A percentile compares a stretch with the other conserved stretches of the same genome.
Evolutionary conservation across 2,797 vertebrate genomes (phyloP).

Genomic region (Malacoctenus gilli): DNA sequence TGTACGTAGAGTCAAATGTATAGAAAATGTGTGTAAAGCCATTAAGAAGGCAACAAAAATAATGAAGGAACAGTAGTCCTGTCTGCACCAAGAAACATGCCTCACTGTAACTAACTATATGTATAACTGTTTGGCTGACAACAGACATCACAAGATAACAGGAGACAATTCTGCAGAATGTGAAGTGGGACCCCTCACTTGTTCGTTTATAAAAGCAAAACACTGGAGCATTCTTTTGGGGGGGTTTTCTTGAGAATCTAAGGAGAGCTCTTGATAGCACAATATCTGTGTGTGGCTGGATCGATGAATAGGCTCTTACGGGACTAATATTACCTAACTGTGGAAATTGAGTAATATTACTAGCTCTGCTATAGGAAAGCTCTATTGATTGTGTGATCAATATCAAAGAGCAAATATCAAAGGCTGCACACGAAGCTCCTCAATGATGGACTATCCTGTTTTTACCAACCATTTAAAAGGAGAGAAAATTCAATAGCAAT

Average conservation of each 20-base stretch:
- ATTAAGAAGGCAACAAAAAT: too few relatives aligned
- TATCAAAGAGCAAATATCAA: conserved; percentile 73
- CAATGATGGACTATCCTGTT: conserved; percentile 59
- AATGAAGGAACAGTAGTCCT: too few relatives aligned
- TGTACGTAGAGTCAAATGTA: too few relatives aligned
- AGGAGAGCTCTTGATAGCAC: conserved; percentile 27
- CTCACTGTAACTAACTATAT: too few relatives aligned
- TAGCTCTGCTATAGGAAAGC: conserved; percentile 65
- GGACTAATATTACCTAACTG: conserved; percentile 77
- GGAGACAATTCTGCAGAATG: too few relatives aligned
- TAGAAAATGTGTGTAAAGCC: too few relatives aligned
- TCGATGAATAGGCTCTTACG: conserved; percentile 72
- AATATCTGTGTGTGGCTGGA: conserved; percentile 50
- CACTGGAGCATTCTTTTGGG: conserved; percentile 1
- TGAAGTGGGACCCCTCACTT: too few relatives aligned
- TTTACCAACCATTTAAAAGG: conserved; percentile 65
- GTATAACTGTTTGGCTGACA: too few relatives aligned
- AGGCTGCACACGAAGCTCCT: conserved; percentile 54
- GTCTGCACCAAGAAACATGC: too few relatives aligned
- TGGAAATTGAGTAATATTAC: conserved; percentile 79
- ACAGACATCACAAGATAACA: too few relatives aligned
- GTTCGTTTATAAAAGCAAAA: too few relatives aligned
- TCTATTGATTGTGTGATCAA: conserved; percentile 78
- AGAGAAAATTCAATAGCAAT: conserved; percentile 63
- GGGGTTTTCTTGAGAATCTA: too few relatives aligned